Percentiles rank a stretch among this genome's conserved stretches.
These are phyloP conservation scores for Anthrax anthrax DNA, from an alignment of 2,888 invertebrate species.

Conservation along the genomic window DNA sequence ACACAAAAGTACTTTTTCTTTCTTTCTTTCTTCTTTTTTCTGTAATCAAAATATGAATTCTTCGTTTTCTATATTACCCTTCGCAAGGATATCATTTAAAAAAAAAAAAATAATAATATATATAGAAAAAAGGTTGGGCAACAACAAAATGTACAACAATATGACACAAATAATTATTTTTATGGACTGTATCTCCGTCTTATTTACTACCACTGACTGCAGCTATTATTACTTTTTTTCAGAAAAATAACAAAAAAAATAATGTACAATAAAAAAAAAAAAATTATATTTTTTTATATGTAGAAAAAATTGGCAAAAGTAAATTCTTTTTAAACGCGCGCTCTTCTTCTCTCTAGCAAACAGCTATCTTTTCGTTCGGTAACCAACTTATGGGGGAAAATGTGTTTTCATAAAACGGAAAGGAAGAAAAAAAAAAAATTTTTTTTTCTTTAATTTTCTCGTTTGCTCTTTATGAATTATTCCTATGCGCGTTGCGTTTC, in stretches of 20 bases:
- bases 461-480: conserved; percentile 8
- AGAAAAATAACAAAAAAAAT: conserved; percentile 4
- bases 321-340: conserved; percentile 12
- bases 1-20: conserved; percentile 8
- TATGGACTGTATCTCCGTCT: conserved; percentile 9
- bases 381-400: conserved; percentile 1
- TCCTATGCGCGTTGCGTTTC: conserved; percentile 2
- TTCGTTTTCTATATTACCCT: not conserved
- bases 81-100: not conserved
- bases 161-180: conserved; percentile 10
- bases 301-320: conserved; percentile 8
- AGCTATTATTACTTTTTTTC: conserved; percentile 8
- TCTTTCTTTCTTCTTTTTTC: not conserved
- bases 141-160: conserved; percentile 2
- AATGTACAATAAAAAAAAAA: conserved; percentile 5
- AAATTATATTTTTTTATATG: not conserved
- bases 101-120: not conserved
- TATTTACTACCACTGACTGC: conserved; percentile 13
- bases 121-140: not conserved
- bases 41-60: not conserved
- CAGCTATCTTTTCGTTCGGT: conserved; percentile 7
- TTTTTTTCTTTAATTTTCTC: conserved; percentile 3
- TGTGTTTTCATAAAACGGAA: conserved; percentile 12
- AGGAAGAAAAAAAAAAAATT: conserved; percentile 8
- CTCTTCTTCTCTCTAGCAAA: conserved; percentile 9